These are phyloP conservation scores for Emydoidea blandingii DNA, from an alignment of 2,797 vertebrate genomes.

Conservation along the genomic window DNA sequence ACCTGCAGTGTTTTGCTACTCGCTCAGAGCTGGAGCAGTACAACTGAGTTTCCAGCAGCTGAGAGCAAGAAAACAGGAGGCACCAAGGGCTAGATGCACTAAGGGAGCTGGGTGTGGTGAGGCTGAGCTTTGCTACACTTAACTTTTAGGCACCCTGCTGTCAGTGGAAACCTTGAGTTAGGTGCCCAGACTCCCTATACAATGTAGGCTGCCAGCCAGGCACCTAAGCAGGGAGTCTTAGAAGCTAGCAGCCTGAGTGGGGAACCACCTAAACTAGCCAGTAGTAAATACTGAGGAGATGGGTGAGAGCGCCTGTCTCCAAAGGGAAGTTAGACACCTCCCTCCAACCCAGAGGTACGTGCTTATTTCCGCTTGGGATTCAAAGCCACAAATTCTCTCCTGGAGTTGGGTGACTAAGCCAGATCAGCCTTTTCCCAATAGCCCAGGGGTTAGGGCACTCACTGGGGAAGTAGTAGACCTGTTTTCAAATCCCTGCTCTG, in stretches of 20 bases:
- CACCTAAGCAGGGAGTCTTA: not conserved
- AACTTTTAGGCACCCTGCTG: too few species aligned
- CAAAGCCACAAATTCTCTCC: not conserved
- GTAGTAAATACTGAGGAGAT: not conserved
- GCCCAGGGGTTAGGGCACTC: not conserved
- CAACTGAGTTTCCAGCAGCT: too few species aligned
- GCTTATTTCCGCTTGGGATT: not conserved
- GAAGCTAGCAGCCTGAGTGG: not conserved
- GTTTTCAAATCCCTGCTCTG: not conserved
- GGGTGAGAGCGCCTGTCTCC: not conserved
- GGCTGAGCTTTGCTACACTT: too few species aligned
- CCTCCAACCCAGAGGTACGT: not conserved
- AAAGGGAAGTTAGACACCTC: not conserved
- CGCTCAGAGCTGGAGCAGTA: not conserved
- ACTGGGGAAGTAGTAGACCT: not conserved
- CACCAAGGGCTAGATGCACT: too few species aligned
- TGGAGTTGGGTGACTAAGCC: not conserved
- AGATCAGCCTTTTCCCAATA: not conserved
- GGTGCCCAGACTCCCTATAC: not conserved
- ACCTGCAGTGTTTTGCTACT: not conserved
- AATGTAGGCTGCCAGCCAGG: not conserved
- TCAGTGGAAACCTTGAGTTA: not conserved
- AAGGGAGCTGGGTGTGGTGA: too few species aligned
- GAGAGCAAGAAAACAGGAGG: too few species aligned
- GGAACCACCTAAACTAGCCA: not conserved